Evolutionary conservation across 2,888 invertebrate species (phyloP).

Genomic region (Megamerina dolium): DNA sequence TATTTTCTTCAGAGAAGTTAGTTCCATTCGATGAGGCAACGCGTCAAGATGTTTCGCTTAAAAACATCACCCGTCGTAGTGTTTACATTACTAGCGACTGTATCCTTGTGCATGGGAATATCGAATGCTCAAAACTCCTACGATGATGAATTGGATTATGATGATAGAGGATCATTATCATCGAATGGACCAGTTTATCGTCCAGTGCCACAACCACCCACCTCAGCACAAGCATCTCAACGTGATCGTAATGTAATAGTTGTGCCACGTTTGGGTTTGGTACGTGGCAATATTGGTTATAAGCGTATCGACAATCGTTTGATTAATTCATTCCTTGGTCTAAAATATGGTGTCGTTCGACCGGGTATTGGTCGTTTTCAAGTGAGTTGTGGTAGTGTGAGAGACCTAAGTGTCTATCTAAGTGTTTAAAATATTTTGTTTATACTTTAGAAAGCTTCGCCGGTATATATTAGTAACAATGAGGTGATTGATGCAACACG

Average conservation of each 20-base stretch:
- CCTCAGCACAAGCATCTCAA: not conserved
- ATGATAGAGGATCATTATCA: too few species aligned
- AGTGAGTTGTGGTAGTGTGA: constrained; percentile 16
- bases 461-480: constrained; percentile 10
- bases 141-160: too few species aligned
- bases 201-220: constrained; percentile 8
- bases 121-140: too few species aligned
- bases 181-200: too few species aligned
- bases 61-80: too few species aligned
- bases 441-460: constrained; percentile 18
- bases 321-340: constrained; percentile 37
- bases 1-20: too few species aligned
- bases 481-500: constrained; percentile 33
- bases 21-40: too few species aligned
- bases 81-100: too few species aligned
- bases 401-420: not conserved
- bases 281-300: constrained; percentile 31
- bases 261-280: constrained; percentile 34
- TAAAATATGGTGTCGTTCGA: constrained; percentile 37
- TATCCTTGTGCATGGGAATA: too few species aligned
- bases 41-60: too few species aligned
- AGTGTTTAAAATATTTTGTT: not conserved
- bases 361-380: constrained; percentile 40
- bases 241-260: constrained; percentile 21
- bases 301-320: constrained; percentile 30